phyloP scores from a whole-genome alignment of 1,140 invertebrate genomes.

The Nasonia longicornis region DNA sequence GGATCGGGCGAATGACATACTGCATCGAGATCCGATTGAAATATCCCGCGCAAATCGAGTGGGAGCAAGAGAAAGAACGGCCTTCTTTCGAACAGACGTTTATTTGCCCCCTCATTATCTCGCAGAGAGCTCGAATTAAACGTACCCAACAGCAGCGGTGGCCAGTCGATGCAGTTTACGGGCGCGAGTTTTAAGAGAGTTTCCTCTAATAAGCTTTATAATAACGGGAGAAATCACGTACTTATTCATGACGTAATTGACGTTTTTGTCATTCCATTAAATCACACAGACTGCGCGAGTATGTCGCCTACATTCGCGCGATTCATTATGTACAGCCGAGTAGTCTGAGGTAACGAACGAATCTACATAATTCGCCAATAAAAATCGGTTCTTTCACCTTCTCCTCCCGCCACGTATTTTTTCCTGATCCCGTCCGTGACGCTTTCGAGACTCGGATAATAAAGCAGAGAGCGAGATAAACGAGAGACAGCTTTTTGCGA shows the following conservation, averaged over 20 bases:
- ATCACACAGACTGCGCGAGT: background rate
- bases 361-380: conserved; percentile 32
- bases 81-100: conserved; percentile 9
- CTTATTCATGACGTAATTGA: conserved; percentile 33
- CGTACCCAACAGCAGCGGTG: background rate
- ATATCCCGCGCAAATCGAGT: background rate
- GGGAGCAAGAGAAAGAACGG: background rate
- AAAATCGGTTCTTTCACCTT: conserved; percentile 13
- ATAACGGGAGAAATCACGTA: conserved; percentile 33
- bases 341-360: too few relatives aligned
- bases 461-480: background rate
- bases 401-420: background rate
- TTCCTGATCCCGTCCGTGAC: background rate
- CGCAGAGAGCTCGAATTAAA: background rate
- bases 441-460: background rate
- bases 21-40: conserved; percentile 19
- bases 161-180: background rate
- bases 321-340: conserved; percentile 7
- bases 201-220: conserved; percentile 37
- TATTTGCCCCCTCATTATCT: conserved; percentile 21
- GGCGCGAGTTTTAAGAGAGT: conserved; percentile 22
- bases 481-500: background rate
- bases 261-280: conserved; percentile 40
- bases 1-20: background rate
- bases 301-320: background rate